phyloP scores from a whole-genome alignment of 2,113 vertebrate genomes.

The Elachura formosa region DNA sequence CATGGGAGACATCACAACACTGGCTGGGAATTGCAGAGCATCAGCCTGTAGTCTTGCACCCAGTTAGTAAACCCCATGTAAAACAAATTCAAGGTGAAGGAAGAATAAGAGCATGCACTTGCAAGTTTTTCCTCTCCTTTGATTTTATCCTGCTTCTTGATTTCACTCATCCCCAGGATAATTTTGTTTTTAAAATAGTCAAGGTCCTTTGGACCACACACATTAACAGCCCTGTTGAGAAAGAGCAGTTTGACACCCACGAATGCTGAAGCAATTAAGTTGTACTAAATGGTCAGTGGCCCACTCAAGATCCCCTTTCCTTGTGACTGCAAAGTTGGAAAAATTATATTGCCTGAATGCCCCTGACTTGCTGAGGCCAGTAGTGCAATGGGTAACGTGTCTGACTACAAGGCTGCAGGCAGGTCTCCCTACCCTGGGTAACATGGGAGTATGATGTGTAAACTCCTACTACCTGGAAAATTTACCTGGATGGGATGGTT shows the following conservation, averaged over 20 bases:
- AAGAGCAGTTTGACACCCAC: background rate
- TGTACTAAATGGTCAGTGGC: background rate
- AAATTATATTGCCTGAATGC: background rate
- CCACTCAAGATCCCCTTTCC: background rate
- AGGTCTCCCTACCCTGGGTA: background rate
- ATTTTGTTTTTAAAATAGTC: background rate
- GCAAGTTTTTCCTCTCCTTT: background rate
- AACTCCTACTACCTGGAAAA: background rate
- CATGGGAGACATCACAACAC: rapidly evolving
- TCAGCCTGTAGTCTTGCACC: background rate
- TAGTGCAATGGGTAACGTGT: rapidly evolving
- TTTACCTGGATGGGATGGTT: background rate
- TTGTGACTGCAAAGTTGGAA: background rate
- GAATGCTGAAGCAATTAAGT: background rate
- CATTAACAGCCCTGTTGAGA: background rate
- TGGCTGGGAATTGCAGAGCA: background rate
- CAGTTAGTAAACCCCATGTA: background rate
- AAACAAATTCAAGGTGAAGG: background rate
- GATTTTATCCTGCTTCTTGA: background rate
- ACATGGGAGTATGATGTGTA: background rate
- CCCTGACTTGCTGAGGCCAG: background rate
- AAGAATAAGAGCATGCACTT: rapidly evolving
- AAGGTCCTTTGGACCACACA: background rate
- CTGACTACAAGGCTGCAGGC: background rate
- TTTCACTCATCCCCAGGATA: background rate